Evolutionary conservation across 2,113 vertebrate genomes (phyloP), one percentile per base, ranked within the genome.

Genomic region (Odocoileus virginianus): DNA sequence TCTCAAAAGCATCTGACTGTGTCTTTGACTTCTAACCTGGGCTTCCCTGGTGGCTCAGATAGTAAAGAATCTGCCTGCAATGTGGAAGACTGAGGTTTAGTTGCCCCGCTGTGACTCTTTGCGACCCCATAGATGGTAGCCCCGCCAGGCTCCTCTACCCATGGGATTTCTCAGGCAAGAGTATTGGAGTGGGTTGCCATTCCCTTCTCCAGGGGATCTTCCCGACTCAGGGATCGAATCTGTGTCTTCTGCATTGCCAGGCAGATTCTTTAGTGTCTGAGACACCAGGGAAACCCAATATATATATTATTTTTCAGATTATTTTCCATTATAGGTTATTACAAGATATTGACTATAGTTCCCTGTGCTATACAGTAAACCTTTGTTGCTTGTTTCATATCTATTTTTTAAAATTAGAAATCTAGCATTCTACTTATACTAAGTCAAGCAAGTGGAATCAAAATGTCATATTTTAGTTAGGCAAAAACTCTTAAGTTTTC

Each of bases 151-250:
- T 74, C 67, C 67, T 74, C 67, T 74, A 36, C 67, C 36, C n/a
- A 13, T 23, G n/a, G n/a, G 67, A 23, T 74, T 6, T 25, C 10
- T 74, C n/a, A 25, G 67, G 67, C 67, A 74, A 40, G n/a, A 74
- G 12, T 40, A 25, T 74, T 74, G 36, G 67, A 40, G n/a, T 71
- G 67, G 36, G n/a, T 40, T 40, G n/a, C 67, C n/a, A 74, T 74
- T 74, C 10, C 36, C 36, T 74, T 74, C 36, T 74, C 67, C 10
- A 71, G 67, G n/a, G 5, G 19, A 40, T 23, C 67, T 76, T 76
- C 21, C 40, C 0, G 0, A 27, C 21, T 43, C 23, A 76, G 40
- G 71, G 71, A 27, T 76, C 0, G 6, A 76, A 76, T 11, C 23
- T 6, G 0, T 43, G 40, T 43, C 71, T 43, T 27, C 23, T 76